Percentiles rank a stretch among this genome's conserved stretches.
Evolutionary conservation across 1,140 invertebrate genomes (phyloP).

Genomic region (Diorhabda elongata): DNA sequence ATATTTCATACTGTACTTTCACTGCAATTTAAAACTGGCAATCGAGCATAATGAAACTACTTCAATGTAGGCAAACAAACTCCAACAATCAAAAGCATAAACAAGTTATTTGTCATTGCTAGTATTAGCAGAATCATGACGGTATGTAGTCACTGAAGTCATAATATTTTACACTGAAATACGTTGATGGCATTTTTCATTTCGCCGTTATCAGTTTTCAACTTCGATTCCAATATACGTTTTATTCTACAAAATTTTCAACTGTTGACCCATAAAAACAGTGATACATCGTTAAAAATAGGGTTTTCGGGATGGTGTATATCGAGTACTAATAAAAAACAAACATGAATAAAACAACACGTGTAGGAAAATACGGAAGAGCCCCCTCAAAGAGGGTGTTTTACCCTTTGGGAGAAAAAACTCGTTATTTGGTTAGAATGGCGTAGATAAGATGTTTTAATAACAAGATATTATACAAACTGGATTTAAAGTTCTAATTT

Average conservation of each 20-base stretch:
- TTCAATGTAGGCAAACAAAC: too few species aligned
- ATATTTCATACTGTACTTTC: too few species aligned
- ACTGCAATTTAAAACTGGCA: too few species aligned
- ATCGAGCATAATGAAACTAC: too few species aligned
- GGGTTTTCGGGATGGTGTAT: background rate
- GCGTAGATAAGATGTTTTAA: background rate
- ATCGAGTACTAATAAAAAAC: background rate
- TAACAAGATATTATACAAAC: too few species aligned
- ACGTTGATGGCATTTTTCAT: background rate
- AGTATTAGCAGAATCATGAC: too few species aligned
- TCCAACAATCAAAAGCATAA: too few species aligned
- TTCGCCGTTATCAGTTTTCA: background rate
- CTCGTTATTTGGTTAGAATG: background rate
- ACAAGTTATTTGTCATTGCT: too few species aligned
- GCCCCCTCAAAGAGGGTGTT: background rate
- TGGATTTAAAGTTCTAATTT: too few species aligned
- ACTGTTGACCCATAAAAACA: background rate
- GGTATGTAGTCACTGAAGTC: too few species aligned
- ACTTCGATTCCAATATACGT: background rate
- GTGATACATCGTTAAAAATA: conserved; percentile 2
- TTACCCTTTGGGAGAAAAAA: background rate
- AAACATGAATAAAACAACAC: conserved; percentile 2
- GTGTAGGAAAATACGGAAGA: background rate
- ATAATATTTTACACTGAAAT: too few species aligned
- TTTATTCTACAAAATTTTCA: conserved; percentile 1